Percentiles rank a stretch among this genome's conserved stretches.
phyloP scores from a whole-genome alignment of 2,888 invertebrate genomes.

The Marasmarcha lunaedactyla region DNA sequence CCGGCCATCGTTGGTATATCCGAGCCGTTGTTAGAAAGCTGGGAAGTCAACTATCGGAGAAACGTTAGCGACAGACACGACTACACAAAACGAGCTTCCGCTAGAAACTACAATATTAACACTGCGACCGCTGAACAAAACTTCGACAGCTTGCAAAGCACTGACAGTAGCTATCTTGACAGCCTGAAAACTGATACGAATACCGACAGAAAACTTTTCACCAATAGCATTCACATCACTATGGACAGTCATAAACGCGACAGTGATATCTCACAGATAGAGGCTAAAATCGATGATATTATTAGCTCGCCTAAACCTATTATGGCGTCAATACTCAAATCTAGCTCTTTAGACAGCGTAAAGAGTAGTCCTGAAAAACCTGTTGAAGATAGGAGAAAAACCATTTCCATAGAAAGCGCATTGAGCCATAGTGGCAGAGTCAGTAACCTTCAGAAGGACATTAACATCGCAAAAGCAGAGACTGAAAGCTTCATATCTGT shows the following conservation, averaged over 20 bases:
- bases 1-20: constrained; percentile 64
- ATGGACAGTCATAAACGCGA: constrained; percentile 51
- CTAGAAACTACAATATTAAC: constrained; percentile 46
- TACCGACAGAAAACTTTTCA: constrained; percentile 49
- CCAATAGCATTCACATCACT: constrained; percentile 51
- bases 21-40: constrained; percentile 60
- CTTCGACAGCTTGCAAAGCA: constrained; percentile 58
- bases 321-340: constrained; percentile 59
- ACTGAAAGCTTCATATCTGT: constrained; percentile 66
- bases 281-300: constrained; percentile 67
- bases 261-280: constrained; percentile 64
- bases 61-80: constrained; percentile 53
- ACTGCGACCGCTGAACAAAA: constrained; percentile 42
- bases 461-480: constrained; percentile 22
- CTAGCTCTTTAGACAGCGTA: constrained; percentile 71
- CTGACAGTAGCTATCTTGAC: constrained; percentile 59
- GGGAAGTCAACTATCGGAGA: constrained; percentile 63
- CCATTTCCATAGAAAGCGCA: constrained; percentile 61
- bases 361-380: constrained; percentile 66
- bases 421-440: constrained; percentile 32
- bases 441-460: constrained; percentile 27
- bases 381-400: constrained; percentile 55
- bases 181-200: constrained; percentile 52
- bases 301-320: constrained; percentile 65
- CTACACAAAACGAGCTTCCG: constrained; percentile 46